phyloP scores from a whole-genome alignment of 2,113 vertebrate species.

The Nyctibius bracteatus region DNA sequence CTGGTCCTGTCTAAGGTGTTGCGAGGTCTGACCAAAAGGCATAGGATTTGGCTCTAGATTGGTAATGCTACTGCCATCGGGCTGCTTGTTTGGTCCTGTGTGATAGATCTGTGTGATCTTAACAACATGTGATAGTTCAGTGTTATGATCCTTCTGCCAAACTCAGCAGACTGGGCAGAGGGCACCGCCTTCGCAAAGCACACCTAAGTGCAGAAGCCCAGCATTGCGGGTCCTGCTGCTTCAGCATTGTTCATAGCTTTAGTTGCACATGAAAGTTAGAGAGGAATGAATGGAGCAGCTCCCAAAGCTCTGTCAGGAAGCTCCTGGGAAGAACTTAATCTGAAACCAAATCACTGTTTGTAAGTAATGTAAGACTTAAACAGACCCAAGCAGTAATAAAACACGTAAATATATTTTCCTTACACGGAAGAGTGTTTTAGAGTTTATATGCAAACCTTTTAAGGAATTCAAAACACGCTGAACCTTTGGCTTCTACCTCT shows the following conservation, averaged over 20 bases:
- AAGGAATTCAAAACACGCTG: not conserved
- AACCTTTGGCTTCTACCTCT: not conserved
- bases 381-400: not conserved
- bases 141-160: not conserved
- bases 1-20: not conserved
- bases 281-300: not conserved
- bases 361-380: not conserved
- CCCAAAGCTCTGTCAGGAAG: not conserved
- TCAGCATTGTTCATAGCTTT: not conserved
- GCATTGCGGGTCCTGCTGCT: rapidly evolving
- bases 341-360: not conserved
- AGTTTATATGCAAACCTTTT: not conserved
- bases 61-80: not conserved
- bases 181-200: not conserved
- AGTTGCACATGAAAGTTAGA: not conserved
- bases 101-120: not conserved
- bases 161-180: not conserved
- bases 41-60: not conserved
- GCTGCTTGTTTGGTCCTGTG: not conserved
- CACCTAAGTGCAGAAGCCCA: not conserved
- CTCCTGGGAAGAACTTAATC: not conserved
- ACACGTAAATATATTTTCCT: not conserved
- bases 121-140: not conserved
- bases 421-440: not conserved
- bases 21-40: not conserved